phyloP scores from a whole-genome alignment of 2,888 invertebrate genomes.

The Heteromyza rotundicornis region DNA sequence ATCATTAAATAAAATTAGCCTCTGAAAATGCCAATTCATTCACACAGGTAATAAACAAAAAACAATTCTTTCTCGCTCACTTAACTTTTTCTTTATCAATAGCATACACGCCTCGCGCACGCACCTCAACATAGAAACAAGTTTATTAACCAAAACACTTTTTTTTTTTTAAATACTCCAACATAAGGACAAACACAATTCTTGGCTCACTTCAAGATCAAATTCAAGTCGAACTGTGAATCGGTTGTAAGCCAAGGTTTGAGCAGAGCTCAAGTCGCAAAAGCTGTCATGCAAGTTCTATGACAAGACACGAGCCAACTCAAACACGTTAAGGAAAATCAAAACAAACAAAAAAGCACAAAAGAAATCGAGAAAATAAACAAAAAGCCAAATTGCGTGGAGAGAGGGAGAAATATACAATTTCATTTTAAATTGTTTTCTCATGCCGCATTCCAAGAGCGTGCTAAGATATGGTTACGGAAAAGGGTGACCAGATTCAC shows the following conservation, averaged over 20 bases:
- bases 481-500: slow-evolving; percentile 12
- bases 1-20: too few species aligned
- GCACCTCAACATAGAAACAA: slow-evolving; percentile 2
- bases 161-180: too few species aligned
- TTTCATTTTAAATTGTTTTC: neutral
- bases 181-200: neutral
- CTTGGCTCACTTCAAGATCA: slow-evolving; percentile 14
- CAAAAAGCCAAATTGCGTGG: slow-evolving; percentile 6
- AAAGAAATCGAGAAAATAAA: neutral
- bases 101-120: neutral
- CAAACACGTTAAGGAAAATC: neutral
- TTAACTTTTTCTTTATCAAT: neutral
- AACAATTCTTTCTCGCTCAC: too few species aligned
- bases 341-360: slow-evolving; percentile 1
- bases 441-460: slow-evolving; percentile 18
- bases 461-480: neutral
- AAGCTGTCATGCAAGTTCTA: slow-evolving; percentile 19
- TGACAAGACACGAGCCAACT: neutral
- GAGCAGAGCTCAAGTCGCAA: neutral
- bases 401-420: neutral
- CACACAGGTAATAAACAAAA: too few species aligned
- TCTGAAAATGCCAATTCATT: too few species aligned
- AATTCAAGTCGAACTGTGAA: neutral
- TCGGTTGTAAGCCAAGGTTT: slow-evolving; percentile 21
- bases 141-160: slow-evolving; percentile 4